Conservation (phyloP, 2,113 vertebrate genomes). For the Gnathonemus longibarbis region DNA sequence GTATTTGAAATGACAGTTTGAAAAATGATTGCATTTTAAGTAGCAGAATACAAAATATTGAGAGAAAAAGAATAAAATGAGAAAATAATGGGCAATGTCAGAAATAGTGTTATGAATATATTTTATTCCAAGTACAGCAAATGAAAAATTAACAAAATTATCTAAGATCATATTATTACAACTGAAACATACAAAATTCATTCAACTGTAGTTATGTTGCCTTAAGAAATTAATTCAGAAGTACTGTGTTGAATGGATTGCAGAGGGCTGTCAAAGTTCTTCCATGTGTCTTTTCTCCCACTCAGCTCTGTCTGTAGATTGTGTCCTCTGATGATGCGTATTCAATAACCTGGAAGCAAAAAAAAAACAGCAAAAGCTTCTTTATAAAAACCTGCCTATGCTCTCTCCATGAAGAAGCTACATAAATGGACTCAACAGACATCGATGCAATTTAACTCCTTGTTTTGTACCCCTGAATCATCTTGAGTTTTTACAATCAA, state of each 20-base stretch:
- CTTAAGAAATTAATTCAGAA: neutral
- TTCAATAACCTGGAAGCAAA: neutral
- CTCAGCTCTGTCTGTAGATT: neutral
- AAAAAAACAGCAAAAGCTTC: neutral
- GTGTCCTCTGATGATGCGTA: neutral
- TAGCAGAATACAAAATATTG: constrained; percentile 7
- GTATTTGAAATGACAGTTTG: neutral
- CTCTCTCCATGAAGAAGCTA: neutral
- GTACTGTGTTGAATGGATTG: neutral
- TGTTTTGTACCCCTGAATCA: neutral
- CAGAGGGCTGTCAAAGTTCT: neutral
- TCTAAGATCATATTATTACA: neutral
- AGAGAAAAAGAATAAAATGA: constrained; percentile 19
- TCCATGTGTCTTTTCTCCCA: neutral
- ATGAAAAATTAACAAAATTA: neutral
- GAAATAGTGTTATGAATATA: neutral
- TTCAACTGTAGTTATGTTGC: neutral
- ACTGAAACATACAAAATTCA: neutral
- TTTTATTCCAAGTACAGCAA: neutral
- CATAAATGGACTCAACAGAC: neutral
- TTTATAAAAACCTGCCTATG: neutral
- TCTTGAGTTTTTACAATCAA: neutral
- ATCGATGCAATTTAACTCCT: neutral
- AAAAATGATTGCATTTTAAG: neutral
- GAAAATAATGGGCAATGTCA: neutral